phyloP scores from a whole-genome alignment of 2,113 vertebrate species.

The Buteo buteo region DNA sequence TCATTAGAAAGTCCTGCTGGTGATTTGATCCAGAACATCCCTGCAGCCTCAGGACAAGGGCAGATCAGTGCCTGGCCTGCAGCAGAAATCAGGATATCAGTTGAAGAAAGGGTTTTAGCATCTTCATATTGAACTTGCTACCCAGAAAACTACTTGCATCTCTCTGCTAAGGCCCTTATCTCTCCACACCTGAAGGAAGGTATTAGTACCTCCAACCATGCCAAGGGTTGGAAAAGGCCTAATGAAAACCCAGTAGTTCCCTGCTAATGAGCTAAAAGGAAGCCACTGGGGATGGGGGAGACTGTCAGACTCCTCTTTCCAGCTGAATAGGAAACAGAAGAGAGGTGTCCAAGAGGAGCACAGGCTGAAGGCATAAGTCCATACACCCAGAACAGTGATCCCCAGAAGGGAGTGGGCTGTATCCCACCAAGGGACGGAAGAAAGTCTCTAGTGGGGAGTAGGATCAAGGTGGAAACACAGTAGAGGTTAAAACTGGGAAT shows the following conservation, averaged over 20 bases:
- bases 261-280: background rate
- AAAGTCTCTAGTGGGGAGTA: background rate
- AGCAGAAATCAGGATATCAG: background rate
- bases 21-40: background rate
- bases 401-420: background rate
- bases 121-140: background rate
- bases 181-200: background rate
- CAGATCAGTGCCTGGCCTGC: background rate
- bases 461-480: background rate
- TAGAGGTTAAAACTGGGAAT: background rate
- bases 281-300: background rate
- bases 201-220: background rate
- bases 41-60: background rate
- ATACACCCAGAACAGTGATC: background rate
- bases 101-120: background rate
- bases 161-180: background rate
- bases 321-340: background rate
- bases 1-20: background rate
- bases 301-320: background rate
- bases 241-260: background rate
- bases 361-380: background rate
- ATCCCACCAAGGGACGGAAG: background rate
- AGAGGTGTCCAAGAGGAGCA: background rate
- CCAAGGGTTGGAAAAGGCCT: background rate
- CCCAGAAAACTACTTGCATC: background rate